phyloP scores from a whole-genome alignment of 2,888 invertebrate genomes.

The Nesidiocoris tenuis region DNA sequence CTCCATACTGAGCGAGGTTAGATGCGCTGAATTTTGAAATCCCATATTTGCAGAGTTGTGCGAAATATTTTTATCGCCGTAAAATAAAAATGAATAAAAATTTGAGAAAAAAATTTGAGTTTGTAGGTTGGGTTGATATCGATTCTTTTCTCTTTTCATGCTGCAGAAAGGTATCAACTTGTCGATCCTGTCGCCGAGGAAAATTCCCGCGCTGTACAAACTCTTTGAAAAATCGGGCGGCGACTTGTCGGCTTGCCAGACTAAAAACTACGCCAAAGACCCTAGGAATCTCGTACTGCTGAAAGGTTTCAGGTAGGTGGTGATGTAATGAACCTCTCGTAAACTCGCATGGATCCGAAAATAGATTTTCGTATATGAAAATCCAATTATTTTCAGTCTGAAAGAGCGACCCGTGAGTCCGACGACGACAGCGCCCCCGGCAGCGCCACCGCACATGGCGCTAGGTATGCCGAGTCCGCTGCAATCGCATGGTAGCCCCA shows the following conservation, averaged over 20 bases:
- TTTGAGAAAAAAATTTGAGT: too few species aligned
- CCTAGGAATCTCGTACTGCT: constrained; percentile 76
- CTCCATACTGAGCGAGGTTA: constrained; percentile 66
- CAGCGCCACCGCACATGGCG: constrained; percentile 53
- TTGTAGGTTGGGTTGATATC: too few species aligned
- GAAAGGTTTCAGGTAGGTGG: constrained; percentile 65
- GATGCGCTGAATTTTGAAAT: background rate
- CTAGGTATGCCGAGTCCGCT: constrained; percentile 57
- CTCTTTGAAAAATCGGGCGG: constrained; percentile 89
- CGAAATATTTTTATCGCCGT: too few species aligned
- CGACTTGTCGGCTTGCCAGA: constrained; percentile 72
- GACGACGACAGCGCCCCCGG: constrained; percentile 55
- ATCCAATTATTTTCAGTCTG: constrained; percentile 56
- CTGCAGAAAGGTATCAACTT: constrained; percentile 71
- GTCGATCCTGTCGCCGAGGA: constrained; percentile 84
- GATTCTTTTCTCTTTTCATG: too few species aligned
- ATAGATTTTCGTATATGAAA: background rate
- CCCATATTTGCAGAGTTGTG: too few species aligned
- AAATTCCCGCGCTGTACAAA: constrained; percentile 80
- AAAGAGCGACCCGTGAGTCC: constrained; percentile 71
- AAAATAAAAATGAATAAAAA: too few species aligned
- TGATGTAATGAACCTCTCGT: too few species aligned
- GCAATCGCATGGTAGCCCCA: constrained; percentile 53
- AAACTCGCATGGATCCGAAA: too few species aligned
- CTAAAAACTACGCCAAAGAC: constrained; percentile 90